These are phyloP conservation scores for Oligia latruncula DNA, from an alignment of 2,888 invertebrate genomes.

Conservation along the genomic window DNA sequence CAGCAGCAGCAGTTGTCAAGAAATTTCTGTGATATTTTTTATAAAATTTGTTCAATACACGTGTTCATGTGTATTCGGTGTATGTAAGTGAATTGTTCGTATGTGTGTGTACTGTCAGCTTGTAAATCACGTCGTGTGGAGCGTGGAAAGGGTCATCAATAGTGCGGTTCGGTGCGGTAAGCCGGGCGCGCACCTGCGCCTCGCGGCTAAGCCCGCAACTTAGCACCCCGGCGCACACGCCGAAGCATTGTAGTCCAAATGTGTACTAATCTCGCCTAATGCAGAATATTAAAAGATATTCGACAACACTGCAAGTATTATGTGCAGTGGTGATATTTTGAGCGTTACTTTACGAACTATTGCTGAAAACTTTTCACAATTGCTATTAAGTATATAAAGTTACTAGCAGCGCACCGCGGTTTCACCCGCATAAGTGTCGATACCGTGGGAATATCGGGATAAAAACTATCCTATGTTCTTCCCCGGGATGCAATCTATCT, in stretches of 20 bases:
- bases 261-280: conserved; percentile 44
- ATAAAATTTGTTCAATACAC: neutral
- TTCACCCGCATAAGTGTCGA: too few relatives aligned
- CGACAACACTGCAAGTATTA: neutral
- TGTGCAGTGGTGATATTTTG: neutral
- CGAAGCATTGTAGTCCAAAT: conserved; percentile 20
- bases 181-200: conserved; percentile 81
- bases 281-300: conserved; percentile 21
- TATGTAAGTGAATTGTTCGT: conserved; percentile 1
- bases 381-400: neutral
- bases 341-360: neutral
- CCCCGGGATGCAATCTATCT: too few relatives aligned
- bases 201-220: conserved; percentile 70
- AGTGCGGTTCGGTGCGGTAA: conserved; percentile 73
- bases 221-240: conserved; percentile 66
- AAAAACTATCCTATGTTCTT: too few relatives aligned
- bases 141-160: conserved; percentile 70
- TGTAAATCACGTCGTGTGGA: conserved; percentile 58
- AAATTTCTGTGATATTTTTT: neutral
- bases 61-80: neutral
- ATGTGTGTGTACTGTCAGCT: conserved; percentile 38
- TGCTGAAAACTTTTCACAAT: neutral
- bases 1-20: too few relatives aligned
- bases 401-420: too few relatives aligned
- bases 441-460: too few relatives aligned